Conservation (phyloP, 1,140 invertebrate species). For the Laupala kohalensis region DNA sequence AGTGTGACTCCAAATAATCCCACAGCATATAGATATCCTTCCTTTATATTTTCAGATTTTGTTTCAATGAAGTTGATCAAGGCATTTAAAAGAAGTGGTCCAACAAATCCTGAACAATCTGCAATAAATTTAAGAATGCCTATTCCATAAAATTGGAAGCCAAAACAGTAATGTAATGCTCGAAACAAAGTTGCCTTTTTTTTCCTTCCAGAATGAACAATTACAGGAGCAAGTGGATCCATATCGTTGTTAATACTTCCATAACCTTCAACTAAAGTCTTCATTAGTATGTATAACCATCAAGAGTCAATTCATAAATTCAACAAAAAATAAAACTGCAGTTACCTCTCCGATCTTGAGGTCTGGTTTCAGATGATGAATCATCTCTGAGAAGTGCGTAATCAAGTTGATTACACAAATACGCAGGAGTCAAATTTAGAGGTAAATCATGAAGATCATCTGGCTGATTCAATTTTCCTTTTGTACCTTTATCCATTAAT, state of each 20-base stretch:
- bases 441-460: slow-evolving; percentile 84
- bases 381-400: slow-evolving; percentile 22
- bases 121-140: slow-evolving; percentile 75
- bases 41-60: slow-evolving; percentile 42
- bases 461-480: slow-evolving; percentile 51
- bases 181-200: slow-evolving; percentile 15
- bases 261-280: slow-evolving; percentile 4
- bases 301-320: too few species aligned
- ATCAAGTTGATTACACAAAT: slow-evolving; percentile 43
- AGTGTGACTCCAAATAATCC: slow-evolving; percentile 53
- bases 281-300: too few species aligned
- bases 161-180: slow-evolving; percentile 46
- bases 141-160: slow-evolving; percentile 74
- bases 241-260: slow-evolving; percentile 11
- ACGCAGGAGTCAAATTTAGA: slow-evolving; percentile 43
- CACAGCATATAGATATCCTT: slow-evolving; percentile 69
- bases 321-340: too few species aligned
- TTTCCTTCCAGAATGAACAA: background rate
- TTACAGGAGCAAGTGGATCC: slow-evolving; percentile 11
- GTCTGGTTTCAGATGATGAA: too few species aligned
- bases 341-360: too few species aligned
- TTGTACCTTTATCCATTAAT: slow-evolving; percentile 67
- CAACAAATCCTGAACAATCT: slow-evolving; percentile 72
- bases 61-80: slow-evolving; percentile 72
- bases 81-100: slow-evolving; percentile 74